phyloP scores from a whole-genome alignment of 37 sponge, comb jelly and placozoan species.

The Oscarella lobularis region DNA sequence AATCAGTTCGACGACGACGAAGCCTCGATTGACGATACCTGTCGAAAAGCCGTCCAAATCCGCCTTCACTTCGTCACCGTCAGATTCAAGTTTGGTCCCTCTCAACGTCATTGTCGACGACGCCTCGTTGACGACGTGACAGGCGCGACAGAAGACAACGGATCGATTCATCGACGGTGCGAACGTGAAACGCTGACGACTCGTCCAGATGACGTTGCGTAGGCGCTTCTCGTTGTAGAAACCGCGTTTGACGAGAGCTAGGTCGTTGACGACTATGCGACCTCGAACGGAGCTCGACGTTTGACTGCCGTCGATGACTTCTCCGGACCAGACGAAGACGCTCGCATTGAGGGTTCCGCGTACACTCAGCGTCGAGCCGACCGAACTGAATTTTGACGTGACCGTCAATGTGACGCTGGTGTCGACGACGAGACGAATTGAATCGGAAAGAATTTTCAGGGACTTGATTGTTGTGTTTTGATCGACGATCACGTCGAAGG shows the following conservation, averaged over 20 bases:
- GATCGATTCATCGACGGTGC: not conserved
- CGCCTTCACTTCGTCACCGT: not conserved
- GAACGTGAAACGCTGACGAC: not conserved
- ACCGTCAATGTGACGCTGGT: not conserved
- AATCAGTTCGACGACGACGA: not conserved
- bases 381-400: not conserved
- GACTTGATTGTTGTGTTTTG: not conserved
- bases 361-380: not conserved
- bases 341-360: not conserved
- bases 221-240: not conserved
- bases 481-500: not conserved
- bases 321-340: not conserved
- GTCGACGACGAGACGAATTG: not conserved
- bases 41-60: not conserved
- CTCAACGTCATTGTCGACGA: not conserved
- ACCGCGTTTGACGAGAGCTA: not conserved
- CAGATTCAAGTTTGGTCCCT: not conserved
- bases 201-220: not conserved
- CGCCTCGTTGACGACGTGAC: not conserved
- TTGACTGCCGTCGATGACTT: not conserved
- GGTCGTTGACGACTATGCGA: not conserved
- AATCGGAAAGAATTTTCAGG: not conserved
- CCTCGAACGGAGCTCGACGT: no score
- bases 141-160: not conserved
- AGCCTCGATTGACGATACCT: not conserved